Evolutionary conservation across 2,797 vertebrate species (phyloP).

Genomic region (Alectoris magna): DNA sequence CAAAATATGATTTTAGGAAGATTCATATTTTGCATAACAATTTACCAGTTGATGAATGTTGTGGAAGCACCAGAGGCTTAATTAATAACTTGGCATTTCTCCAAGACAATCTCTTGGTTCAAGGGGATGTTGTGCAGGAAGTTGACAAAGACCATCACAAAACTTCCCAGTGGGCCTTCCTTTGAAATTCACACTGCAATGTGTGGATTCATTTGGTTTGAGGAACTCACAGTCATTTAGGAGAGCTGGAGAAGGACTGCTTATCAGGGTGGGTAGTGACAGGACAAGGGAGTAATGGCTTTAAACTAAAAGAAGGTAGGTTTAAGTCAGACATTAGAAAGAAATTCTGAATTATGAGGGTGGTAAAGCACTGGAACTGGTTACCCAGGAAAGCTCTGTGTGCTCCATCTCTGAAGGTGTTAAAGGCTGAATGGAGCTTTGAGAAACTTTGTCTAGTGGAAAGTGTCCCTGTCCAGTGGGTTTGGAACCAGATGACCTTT

Average conservation of each 20-base stretch:
- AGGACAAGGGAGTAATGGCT: neutral
- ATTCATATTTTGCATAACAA: neutral
- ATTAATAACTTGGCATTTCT: neutral
- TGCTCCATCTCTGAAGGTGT: neutral
- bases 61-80: accelerated
- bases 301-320: neutral
- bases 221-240: neutral
- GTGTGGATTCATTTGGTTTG: neutral
- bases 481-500: neutral
- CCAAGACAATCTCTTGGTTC: neutral
- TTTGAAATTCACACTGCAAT: neutral
- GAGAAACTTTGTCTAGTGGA: neutral
- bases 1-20: neutral
- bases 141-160: neutral
- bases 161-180: neutral
- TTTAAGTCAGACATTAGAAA: neutral
- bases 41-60: neutral
- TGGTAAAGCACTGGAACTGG: neutral
- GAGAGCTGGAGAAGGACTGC: neutral
- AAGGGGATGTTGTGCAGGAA: neutral
- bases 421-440: neutral
- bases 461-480: neutral
- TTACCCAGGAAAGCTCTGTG: neutral
- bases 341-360: neutral
- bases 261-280: neutral